Conservation (phyloP, 2,113 vertebrate species). For the Pygoscelis antarcticus region DNA sequence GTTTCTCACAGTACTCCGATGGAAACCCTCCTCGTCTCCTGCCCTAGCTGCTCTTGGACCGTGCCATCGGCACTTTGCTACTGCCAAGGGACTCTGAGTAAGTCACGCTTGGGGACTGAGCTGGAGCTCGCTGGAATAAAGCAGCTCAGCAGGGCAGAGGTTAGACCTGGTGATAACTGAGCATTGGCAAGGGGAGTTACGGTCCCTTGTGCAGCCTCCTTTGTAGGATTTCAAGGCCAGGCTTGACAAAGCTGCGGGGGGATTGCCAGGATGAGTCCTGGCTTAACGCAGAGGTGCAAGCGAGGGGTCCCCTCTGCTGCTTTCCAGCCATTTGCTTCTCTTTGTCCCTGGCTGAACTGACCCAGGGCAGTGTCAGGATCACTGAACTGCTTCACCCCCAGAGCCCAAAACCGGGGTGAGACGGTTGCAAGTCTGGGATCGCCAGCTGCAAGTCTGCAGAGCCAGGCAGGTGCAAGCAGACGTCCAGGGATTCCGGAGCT, state of each 20-base stretch:
- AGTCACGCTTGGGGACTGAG: rapidly evolving
- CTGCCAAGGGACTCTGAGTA: rapidly evolving
- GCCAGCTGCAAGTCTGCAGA: neutral
- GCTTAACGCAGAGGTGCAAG: rapidly evolving
- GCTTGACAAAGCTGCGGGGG: rapidly evolving
- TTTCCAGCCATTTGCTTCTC: neutral
- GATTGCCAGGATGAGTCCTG: neutral
- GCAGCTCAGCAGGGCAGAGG: neutral
- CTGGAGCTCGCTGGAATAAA: neutral
- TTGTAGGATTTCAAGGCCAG: neutral
- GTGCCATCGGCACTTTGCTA: rapidly evolving
- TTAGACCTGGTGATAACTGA: neutral
- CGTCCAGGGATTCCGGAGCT: rapidly evolving
- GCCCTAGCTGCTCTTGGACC: neutral
- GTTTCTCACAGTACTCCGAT: rapidly evolving
- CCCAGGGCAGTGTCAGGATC: rapidly evolving
- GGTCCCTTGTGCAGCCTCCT: neutral
- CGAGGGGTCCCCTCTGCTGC: neutral
- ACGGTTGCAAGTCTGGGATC: rapidly evolving
- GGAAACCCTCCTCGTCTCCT: neutral
- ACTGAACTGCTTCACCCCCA: neutral
- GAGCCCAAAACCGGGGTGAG: neutral
- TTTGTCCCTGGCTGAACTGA: neutral
- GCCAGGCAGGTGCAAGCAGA: neutral
- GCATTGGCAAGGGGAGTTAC: neutral